A percentile compares a stretch with the other conserved stretches of the same genome.
These are phyloP conservation scores for Recurvirostra avosetta DNA, from an alignment of 2,113 vertebrate species.

Conservation along the genomic window DNA sequence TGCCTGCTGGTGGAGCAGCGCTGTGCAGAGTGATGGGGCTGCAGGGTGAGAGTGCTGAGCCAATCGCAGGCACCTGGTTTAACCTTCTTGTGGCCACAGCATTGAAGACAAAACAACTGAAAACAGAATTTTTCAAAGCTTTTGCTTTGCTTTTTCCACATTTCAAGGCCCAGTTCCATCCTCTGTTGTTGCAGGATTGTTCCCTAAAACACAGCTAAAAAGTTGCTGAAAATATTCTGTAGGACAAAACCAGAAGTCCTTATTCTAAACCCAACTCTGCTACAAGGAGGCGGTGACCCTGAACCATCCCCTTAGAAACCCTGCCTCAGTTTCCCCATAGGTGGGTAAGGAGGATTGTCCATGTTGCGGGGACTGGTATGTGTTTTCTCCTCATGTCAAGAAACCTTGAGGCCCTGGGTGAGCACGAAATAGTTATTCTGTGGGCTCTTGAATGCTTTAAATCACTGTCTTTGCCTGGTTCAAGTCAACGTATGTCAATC, in stretches of 20 bases:
- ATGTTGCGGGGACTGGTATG: neutral
- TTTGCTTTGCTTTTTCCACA: neutral
- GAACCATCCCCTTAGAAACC: neutral
- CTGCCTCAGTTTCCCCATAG: neutral
- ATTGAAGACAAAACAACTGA: neutral
- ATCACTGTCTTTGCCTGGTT: neutral
- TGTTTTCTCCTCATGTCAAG: neutral
- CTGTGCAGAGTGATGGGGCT: neutral
- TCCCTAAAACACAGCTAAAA: neutral
- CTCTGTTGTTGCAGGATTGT: neutral
- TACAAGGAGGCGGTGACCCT: neutral
- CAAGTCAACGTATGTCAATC: neutral
- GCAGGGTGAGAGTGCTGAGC: neutral
- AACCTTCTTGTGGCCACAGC: neutral
- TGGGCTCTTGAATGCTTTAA: neutral
- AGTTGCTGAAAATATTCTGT: neutral
- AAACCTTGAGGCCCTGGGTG: neutral
- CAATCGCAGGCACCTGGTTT: fast-evolving
- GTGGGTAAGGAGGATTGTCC: neutral
- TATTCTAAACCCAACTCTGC: neutral
- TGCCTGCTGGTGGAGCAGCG: neutral
- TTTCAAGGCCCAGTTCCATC: neutral
- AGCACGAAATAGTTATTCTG: neutral
- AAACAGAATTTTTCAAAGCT: neutral
- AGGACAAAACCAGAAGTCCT: neutral